phyloP scores from a whole-genome alignment of 2,797 vertebrate species.

The Oryzias sinensis region DNA sequence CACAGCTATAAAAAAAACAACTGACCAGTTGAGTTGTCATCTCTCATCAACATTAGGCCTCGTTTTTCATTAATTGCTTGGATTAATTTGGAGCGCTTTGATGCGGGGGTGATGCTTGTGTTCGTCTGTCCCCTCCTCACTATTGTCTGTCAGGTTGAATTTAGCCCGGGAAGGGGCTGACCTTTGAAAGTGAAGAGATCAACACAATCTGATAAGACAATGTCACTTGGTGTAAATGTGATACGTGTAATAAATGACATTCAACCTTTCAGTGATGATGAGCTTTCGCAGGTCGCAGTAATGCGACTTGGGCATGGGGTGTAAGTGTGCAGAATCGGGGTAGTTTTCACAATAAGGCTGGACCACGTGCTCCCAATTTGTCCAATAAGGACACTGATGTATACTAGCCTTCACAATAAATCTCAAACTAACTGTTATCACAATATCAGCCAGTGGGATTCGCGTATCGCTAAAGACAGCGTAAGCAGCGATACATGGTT shows the following conservation, averaged over 20 bases:
- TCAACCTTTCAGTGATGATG: slow-evolving; percentile 82
- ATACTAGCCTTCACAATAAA: slow-evolving; percentile 26
- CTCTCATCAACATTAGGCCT: slow-evolving; percentile 86
- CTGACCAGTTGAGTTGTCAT: slow-evolving; percentile 82
- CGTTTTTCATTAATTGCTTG: slow-evolving; percentile 95
- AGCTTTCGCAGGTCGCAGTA: slow-evolving; percentile 69
- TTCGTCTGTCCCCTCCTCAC: slow-evolving; percentile 88
- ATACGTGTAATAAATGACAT: slow-evolving; percentile 87
- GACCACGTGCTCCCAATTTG: slow-evolving; percentile 45
- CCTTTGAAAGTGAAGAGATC: slow-evolving; percentile 99
- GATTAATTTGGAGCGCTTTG: slow-evolving; percentile 94
- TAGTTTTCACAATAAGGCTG: slow-evolving; percentile 37
- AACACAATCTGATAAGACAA: slow-evolving; percentile 99
- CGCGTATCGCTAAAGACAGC: too few species aligned
- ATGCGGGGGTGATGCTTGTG: slow-evolving; percentile 89
- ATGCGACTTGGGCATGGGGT: slow-evolving; percentile 60
- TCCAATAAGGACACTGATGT: slow-evolving; percentile 48
- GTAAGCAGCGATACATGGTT: too few species aligned
- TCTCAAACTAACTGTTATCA: too few species aligned
- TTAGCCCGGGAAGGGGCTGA: slow-evolving; percentile 95
- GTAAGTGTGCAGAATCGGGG: slow-evolving; percentile 49
- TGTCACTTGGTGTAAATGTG: slow-evolving; percentile 99
- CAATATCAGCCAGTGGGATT: too few species aligned
- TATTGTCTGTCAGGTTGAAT: slow-evolving; percentile 97
- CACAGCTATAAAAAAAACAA: slow-evolving; percentile 61